A percentile compares a stretch with the other conserved stretches of the same genome.
Conservation (phyloP, 2,888 invertebrate species). For the Heteropelma amictum region DNA sequence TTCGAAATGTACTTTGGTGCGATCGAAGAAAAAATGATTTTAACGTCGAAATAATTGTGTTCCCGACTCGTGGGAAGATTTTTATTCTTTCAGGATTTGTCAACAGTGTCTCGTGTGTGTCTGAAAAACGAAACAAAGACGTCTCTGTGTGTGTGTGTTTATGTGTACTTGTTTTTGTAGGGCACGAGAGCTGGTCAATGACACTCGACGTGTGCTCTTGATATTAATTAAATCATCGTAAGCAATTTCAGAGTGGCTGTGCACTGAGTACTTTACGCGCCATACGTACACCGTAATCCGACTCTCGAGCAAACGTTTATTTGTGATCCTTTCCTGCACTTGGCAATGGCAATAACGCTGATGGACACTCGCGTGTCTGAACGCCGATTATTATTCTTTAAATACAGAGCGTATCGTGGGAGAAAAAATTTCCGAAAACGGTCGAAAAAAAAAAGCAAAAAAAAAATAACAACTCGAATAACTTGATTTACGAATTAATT, state of each 20-base stretch:
- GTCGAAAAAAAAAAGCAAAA: no score
- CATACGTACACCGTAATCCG: background rate
- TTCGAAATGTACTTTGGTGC: no score
- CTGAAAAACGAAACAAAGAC: no score
- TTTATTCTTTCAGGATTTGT: no score
- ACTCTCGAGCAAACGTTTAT: background rate
- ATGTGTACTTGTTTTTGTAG: background rate
- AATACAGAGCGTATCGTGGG: background rate
- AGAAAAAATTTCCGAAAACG: no score
- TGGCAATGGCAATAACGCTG: background rate
- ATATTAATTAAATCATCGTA: conserved; percentile 37
- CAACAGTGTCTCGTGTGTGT: no score
- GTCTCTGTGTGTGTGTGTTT: no score
- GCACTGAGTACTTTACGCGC: background rate
- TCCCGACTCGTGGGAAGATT: no score
- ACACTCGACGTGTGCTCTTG: conserved; percentile 34
- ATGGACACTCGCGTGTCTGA: background rate
- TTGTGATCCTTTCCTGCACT: background rate
- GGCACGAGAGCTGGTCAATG: conserved; percentile 21
- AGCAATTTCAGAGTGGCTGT: conserved; percentile 18
- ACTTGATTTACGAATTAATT: no score
- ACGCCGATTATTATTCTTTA: background rate
- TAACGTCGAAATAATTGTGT: no score
- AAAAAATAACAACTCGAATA: no score
- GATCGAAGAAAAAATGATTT: no score